A percentile compares a stretch with the other conserved stretches of the same genome.
Conservation (phyloP, 2,888 invertebrate species). For the Eulithis testata region DNA sequence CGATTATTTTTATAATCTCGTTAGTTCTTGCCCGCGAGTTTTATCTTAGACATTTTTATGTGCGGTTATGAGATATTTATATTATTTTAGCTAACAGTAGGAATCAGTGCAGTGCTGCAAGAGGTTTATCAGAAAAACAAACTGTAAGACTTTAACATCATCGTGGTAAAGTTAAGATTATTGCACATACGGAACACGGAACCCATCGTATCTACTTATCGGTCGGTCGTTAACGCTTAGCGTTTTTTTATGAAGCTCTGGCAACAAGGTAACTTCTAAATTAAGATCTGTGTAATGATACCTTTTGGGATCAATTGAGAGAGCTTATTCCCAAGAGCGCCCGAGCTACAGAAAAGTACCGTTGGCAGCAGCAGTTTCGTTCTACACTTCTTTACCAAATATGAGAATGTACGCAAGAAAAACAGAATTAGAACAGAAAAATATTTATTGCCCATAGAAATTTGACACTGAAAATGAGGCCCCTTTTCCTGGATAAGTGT, state of each 20-base stretch:
- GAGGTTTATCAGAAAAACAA: too few relatives aligned
- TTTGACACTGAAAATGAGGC: too few relatives aligned
- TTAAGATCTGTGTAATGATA: constrained; percentile 62
- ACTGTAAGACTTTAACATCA: not conserved
- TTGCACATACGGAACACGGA: constrained; percentile 37
- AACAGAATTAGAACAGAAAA: too few relatives aligned
- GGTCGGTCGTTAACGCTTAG: constrained; percentile 49
- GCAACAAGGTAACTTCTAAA: constrained; percentile 62
- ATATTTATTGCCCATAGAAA: too few relatives aligned
- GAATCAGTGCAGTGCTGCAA: too few relatives aligned
- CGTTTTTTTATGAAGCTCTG: constrained; percentile 50
- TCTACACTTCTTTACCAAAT: not conserved
- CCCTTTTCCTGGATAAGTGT: too few relatives aligned
- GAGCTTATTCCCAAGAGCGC: constrained; percentile 22
- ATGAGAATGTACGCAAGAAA: too few relatives aligned
- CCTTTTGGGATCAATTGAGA: constrained; percentile 62
- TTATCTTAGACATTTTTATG: not conserved
- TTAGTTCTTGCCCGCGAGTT: not conserved
- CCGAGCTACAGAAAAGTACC: constrained; percentile 11
- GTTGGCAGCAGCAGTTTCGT: constrained; percentile 3
- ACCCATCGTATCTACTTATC: constrained; percentile 44
- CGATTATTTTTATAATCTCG: constrained; percentile 7
- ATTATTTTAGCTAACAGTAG: too few relatives aligned
- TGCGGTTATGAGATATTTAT: too few relatives aligned
- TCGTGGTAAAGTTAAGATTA: constrained; percentile 4